Evolutionary conservation across 2,888 invertebrate species (phyloP), one percentile per base, ranked within the genome.

Genomic region (Drosophila dives): DNA sequence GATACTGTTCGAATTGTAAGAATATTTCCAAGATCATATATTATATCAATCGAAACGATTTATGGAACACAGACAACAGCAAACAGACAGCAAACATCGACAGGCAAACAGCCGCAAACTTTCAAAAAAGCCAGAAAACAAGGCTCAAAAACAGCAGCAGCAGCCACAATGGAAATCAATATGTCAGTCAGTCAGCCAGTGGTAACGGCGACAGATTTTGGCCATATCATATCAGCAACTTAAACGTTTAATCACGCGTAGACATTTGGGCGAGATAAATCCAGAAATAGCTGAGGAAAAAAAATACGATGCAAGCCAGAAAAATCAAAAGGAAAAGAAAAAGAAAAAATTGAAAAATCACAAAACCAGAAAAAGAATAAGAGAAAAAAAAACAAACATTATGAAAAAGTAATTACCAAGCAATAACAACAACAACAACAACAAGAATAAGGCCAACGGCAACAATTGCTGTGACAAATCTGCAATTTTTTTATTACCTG

Each of bases 241-340:
- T 87, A 87, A 89, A 81, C 87, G 83, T 83, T 89, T 89, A 87
- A 89, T 89, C 86, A 87, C 77, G 80, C 83, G 81, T 76, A 87
- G 89, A 87, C 89, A 85, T 86, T 84, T 68, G 79, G 71, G 68
- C 60, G 69, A 86, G 83, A 86, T 86, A 86, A 88, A 69, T 74
- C 62, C 83, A 64, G 59, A 72, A 66, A 68, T 48, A 58, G 54
- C 38, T 55, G 49, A 1, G n/a, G n/a, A n/a, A n/a, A 29, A 48
- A 33, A 77, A 38, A 60, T 42, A 70, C 48, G 23, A 48, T 11
- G 29, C 26, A 53, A 60, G 15, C 63, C 36, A 38, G 56, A 55
- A 67, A 72, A 26, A 29, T 60, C 36, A 45, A 63, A 59, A 11
- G 32, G 7, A 55, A 50, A 59, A 10, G 10, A 45, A 51, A 63